These are phyloP conservation scores for Phengaris arion DNA, from an alignment of 2,888 invertebrate species.

Conservation along the genomic window DNA sequence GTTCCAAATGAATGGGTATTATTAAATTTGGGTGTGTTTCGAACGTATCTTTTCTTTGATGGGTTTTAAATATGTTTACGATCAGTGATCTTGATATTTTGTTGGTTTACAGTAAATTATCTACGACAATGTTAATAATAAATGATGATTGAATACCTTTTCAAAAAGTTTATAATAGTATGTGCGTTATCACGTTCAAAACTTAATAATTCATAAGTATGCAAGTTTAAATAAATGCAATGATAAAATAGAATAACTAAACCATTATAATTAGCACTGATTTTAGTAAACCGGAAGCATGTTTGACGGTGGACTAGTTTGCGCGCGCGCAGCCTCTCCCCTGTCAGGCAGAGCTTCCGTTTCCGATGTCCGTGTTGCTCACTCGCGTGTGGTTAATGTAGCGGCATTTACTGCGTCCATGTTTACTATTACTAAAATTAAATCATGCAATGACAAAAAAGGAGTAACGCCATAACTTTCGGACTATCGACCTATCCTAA, in stretches of 20 bases:
- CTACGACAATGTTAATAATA: not conserved
- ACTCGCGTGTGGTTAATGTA: conserved; percentile 26
- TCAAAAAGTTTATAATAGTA: not conserved
- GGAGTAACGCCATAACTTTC: not conserved
- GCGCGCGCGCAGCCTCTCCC: conserved; percentile 52
- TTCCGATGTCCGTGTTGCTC: conserved; percentile 52
- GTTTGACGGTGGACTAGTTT: conserved; percentile 37
- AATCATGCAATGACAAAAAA: not conserved
- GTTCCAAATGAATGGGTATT: conserved; percentile 25
- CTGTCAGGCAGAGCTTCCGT: conserved; percentile 65
- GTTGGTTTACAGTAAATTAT: not conserved
- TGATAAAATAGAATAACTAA: not conserved
- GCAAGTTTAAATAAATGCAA: not conserved
- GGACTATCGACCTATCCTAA: no score
- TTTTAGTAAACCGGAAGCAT: conserved; percentile 9
- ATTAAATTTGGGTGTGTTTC: conserved; percentile 64
- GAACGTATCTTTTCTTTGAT: conserved; percentile 32
- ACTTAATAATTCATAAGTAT: not conserved
- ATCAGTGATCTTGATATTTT: not conserved
- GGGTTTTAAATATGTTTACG: conserved; percentile 16
- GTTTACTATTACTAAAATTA: not conserved
- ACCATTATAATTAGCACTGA: conserved; percentile 5
- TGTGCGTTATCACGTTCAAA: not conserved
- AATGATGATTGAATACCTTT: not conserved
- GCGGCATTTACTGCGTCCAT: not conserved